Evolutionary conservation across 2,113 vertebrate genomes (phyloP).

Genomic region (Calidris pygmaea): DNA sequence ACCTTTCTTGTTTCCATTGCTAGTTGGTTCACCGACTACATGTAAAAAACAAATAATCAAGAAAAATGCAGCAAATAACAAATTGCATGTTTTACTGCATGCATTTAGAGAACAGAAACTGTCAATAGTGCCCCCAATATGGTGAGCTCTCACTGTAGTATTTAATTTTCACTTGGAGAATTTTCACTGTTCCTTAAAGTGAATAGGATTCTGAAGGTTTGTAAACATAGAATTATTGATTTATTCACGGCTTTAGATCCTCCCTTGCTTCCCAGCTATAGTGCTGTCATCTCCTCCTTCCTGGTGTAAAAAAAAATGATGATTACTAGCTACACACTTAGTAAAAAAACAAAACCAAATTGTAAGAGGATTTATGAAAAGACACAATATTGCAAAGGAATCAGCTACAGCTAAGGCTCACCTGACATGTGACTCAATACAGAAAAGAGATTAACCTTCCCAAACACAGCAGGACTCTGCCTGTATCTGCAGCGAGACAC

Average conservation of each 20-base stretch:
- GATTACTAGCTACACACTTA: neutral
- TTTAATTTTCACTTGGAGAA: neutral
- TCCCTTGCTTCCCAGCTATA: neutral
- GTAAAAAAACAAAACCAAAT: neutral
- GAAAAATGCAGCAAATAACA: neutral
- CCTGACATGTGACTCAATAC: neutral
- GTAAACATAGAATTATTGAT: neutral
- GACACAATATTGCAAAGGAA: neutral
- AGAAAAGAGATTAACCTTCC: neutral
- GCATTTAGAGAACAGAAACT: neutral
- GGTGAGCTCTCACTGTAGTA: neutral
- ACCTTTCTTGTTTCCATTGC: conserved; percentile 95
- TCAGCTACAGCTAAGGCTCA: neutral
- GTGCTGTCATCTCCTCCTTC: neutral
- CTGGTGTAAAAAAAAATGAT: neutral
- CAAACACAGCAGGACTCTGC: neutral
- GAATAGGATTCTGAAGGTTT: neutral
- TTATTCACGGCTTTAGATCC: neutral
- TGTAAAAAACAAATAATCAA: neutral
- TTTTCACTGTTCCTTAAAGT: neutral
- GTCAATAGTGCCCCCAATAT: neutral
- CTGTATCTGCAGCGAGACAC: neutral
- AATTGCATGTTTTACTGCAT: neutral
- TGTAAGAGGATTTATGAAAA: neutral
- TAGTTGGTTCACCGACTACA: conserved; percentile 91